Base-by-base conservation (phyloP, 2,888 invertebrate species). In the Tetanocera ferruginea region DNA sequence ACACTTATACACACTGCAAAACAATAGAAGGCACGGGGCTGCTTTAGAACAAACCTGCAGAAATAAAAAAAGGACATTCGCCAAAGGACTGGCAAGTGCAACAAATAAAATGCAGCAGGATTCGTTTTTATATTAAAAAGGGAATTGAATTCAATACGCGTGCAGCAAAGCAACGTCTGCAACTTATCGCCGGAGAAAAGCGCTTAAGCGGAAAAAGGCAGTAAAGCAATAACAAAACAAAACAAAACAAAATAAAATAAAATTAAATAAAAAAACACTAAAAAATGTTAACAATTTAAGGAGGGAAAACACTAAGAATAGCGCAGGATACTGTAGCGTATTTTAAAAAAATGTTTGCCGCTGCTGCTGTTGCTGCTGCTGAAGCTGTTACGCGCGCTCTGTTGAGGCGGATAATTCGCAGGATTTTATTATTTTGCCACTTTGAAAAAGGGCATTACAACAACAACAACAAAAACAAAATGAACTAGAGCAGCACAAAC, bases 111-210 rank as follows among this genome's bases (percentile, higher is more conserved):
- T 75, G 66, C 75, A 75, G 64, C 52, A n/a, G 49, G 74, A 51
- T 64, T 51, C 62, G 64, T 66, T 75, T 75, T 75, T 75, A 66
- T 75, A 75, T 75, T 75, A 75, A 75, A 75, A 75, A 66, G 75
- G 75, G 75, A 75, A 75, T 75, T 75, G 75, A 78, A 78, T 70
- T 78, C 74, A 78, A 78, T 78, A 62, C 66, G 55, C 75, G 64
- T 19, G 60, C 60, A 73, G 73, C 66, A 79, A 77, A 83, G 83
- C 84, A 84, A 85, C 83, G 86, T 86, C 86, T 86, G 86, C 86
- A 84, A 86, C 86, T 86, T 86, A 86, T 86, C 86, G 86, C 84
- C 82, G 60, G 76, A 77, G 84, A 85, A 86, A 85, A 83, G 85
- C 82, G 82, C 84, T 82, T 70, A 77, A 74, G 79, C 81, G 75